Evolutionary conservation across 2,113 vertebrate genomes (phyloP).

Genomic region (Phyllostomus hastatus): DNA sequence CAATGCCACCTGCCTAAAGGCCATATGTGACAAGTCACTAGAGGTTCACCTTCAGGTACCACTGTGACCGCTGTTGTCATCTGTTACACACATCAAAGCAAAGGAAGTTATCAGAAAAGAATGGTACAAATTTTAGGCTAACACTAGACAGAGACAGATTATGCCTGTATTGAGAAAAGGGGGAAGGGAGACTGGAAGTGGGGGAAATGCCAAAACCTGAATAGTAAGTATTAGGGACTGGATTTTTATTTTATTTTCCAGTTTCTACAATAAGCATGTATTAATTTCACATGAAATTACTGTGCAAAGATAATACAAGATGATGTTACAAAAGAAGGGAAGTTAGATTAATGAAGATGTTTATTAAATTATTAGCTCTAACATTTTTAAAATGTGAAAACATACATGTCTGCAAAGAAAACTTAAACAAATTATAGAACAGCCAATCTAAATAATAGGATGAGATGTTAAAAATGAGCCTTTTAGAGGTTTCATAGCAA

Average conservation of each 20-base stretch:
- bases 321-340: neutral
- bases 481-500: neutral
- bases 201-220: neutral
- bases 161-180: neutral
- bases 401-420: neutral
- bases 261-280: neutral
- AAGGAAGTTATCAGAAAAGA: neutral
- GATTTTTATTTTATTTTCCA: slow-evolving; percentile 27
- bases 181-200: neutral
- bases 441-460: neutral
- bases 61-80: neutral
- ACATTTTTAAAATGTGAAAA: neutral
- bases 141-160: neutral
- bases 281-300: slow-evolving; percentile 33
- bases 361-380: slow-evolving; percentile 13
- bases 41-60: slow-evolving; percentile 88
- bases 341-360: neutral
- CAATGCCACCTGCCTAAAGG: slow-evolving; percentile 88
- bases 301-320: neutral
- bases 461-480: neutral
- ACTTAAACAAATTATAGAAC: neutral
- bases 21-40: slow-evolving; percentile 87
- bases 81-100: neutral
- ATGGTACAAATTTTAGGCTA: neutral
- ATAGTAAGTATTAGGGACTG: neutral